Conservation (phyloP, 2,797 vertebrate genomes). For the Orientallactaga sibirica region DNA sequence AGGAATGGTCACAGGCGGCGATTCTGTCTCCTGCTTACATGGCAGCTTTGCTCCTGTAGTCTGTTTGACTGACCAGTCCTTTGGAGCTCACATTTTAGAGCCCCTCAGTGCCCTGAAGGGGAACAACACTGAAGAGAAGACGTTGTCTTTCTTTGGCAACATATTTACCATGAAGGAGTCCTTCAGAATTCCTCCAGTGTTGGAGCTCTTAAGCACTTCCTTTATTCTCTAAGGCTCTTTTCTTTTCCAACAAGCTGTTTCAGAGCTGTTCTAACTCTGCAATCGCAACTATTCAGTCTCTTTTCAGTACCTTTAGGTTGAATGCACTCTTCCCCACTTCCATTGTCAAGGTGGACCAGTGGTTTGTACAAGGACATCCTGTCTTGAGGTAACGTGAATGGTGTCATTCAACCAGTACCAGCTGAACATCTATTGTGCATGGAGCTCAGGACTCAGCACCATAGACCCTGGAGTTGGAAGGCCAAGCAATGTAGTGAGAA, state of each 20-base stretch:
- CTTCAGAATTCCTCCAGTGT: background rate
- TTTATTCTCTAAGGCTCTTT: background rate
- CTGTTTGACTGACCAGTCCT: conserved; percentile 24
- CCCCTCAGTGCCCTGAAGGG: background rate
- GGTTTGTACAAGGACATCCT: rapidly evolving
- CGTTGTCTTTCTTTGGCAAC: background rate
- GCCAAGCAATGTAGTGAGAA: background rate
- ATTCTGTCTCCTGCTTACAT: background rate
- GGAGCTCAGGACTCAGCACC: no score
- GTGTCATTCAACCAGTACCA: background rate
- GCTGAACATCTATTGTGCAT: no score
- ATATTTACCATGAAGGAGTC: background rate
- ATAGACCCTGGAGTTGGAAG: no score
- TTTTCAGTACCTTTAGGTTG: background rate
- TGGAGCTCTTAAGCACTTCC: background rate
- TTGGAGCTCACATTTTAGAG: background rate
- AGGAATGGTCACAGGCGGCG: background rate
- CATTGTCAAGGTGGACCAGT: background rate
- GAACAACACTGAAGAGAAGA: background rate
- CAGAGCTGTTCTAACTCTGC: background rate
- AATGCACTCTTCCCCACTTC: background rate
- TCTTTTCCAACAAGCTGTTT: background rate
- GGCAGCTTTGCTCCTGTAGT: background rate
- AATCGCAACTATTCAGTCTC: background rate
- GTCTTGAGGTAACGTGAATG: background rate